These are phyloP conservation scores for Calameuta filiformis DNA, from an alignment of 2,888 invertebrate species.

Conservation along the genomic window DNA sequence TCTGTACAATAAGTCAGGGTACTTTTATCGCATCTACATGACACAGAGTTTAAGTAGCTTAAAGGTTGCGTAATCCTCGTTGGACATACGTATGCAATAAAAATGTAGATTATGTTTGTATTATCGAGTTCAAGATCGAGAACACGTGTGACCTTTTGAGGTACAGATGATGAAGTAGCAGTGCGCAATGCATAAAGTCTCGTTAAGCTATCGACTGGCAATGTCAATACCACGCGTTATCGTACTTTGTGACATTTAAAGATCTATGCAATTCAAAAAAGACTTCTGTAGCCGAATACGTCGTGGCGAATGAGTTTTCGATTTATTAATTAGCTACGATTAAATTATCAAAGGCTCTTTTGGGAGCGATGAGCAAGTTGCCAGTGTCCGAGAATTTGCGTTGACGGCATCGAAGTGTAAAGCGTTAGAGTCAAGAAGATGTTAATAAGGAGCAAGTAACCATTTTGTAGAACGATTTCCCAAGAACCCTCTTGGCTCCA, in stretches of 20 bases:
- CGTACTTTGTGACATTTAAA: neutral
- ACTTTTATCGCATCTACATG: neutral
- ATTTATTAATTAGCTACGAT: neutral
- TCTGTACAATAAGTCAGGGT: neutral
- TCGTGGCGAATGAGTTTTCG: neutral
- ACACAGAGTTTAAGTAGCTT: neutral
- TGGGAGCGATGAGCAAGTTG: neutral
- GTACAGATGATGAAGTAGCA: neutral
- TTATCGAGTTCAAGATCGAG: constrained; percentile 35
- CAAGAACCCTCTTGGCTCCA: neutral
- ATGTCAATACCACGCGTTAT: neutral
- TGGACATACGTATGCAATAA: constrained; percentile 25
- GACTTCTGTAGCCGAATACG: neutral
- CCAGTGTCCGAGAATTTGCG: neutral
- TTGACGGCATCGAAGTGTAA: neutral
- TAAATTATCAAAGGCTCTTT: neutral
- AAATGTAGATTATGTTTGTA: constrained; percentile 34
- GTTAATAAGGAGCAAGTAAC: neutral
- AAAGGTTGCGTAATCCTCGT: constrained; percentile 26
- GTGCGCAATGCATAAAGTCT: neutral
- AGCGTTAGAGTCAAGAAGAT: neutral
- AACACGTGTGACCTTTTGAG: constrained; percentile 34
- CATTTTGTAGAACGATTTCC: neutral
- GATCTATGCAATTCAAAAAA: neutral
- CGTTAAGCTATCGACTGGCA: neutral